Percentiles rank a stretch among this genome's conserved stretches.
These are phyloP conservation scores for Drosophila sp. DNA, from an alignment of 1,140 invertebrate genomes.

Conservation along the genomic window DNA sequence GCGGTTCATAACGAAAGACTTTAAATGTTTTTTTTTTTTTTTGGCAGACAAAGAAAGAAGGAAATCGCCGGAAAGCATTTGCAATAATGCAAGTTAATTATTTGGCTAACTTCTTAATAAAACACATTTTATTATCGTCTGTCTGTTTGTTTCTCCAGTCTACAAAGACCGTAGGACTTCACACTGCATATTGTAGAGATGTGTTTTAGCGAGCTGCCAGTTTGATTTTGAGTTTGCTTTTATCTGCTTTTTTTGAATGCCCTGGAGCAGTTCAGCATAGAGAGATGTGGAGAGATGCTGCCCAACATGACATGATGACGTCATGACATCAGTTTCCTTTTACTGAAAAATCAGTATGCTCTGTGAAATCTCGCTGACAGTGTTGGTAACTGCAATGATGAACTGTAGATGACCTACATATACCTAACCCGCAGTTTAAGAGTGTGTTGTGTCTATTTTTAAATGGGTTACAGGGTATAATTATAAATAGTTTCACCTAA, in stretches of 20 bases:
- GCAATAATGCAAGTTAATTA: background rate
- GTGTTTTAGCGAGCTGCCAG: slow-evolving; percentile 1
- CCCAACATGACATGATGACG: background rate
- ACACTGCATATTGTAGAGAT: background rate
- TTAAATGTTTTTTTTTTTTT: no score
- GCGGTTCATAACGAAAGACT: no score
- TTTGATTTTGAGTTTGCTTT: background rate
- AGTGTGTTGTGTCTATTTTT: background rate
- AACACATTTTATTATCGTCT: background rate
- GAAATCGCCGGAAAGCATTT: no score
- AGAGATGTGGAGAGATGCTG: background rate
- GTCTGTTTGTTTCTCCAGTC: slow-evolving; percentile 5
- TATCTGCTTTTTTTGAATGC: slow-evolving; percentile 5
- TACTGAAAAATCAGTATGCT: background rate
- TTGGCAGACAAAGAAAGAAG: no score
- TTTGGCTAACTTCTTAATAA: slow-evolving; percentile 2
- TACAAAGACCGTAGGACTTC: background rate
- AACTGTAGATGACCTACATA: background rate
- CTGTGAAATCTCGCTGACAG: background rate
- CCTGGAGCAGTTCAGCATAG: background rate
- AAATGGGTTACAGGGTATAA: background rate
- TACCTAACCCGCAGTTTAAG: background rate
- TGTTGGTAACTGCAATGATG: background rate
- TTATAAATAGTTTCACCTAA: background rate
- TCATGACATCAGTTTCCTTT: slow-evolving; percentile 4